These are phyloP conservation scores for Drosophila quadrilineata DNA, from an alignment of 1,140 invertebrate genomes.

Conservation along the genomic window DNA sequence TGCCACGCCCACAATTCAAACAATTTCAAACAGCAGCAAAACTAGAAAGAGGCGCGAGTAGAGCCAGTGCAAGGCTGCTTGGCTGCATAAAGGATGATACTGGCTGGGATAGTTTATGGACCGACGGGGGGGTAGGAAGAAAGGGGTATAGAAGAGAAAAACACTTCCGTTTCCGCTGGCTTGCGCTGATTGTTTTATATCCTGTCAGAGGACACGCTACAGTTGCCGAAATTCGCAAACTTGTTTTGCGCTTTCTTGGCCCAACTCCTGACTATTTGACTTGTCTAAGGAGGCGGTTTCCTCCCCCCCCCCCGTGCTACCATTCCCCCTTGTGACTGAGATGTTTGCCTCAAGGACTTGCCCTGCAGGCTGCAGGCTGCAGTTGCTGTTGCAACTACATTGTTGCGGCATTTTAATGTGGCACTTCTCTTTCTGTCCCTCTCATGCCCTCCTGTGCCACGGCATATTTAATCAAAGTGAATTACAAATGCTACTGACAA, in stretches of 20 bases:
- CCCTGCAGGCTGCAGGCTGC: neutral
- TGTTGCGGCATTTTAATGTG: constrained; percentile 68
- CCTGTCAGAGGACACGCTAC: constrained; percentile 71
- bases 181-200: constrained; percentile 81
- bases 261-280: constrained; percentile 42
- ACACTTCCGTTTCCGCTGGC: constrained; percentile 78
- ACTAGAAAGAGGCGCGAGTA: neutral
- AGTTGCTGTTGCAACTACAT: constrained; percentile 46
- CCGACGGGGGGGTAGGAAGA: neutral
- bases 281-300: constrained; percentile 26
- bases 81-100: too few relatives aligned
- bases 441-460: constrained; percentile 11
- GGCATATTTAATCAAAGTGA: constrained; percentile 77
- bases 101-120: too few relatives aligned
- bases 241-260: constrained; percentile 72
- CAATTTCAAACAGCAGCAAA: constrained; percentile 50
- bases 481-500: constrained; percentile 56
- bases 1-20: constrained; percentile 65
- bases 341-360: neutral
- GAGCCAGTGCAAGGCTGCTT: neutral
- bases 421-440: constrained; percentile 28
- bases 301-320: neutral
- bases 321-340: neutral
- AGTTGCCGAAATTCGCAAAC: constrained; percentile 66
- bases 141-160: constrained; percentile 10